Evolutionary conservation across 2,113 vertebrate genomes (phyloP), one percentile per base, ranked within the genome.

Genomic region (Cochlearius cochlearius): DNA sequence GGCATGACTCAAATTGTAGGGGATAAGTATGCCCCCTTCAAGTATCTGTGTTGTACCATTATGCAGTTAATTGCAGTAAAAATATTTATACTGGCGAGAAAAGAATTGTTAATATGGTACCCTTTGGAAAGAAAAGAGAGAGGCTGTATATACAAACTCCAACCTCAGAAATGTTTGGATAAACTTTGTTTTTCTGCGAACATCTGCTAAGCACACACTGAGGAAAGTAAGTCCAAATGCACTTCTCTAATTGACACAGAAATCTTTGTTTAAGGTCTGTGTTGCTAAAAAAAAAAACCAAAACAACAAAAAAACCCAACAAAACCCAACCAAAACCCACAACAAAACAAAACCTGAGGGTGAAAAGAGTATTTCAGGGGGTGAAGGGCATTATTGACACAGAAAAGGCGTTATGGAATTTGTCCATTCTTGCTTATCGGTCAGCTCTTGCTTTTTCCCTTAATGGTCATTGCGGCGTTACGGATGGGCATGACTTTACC

Each of bases 61-160:
- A 96, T 98, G 78, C 90, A 98, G 98, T 96, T 98, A 98, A 99
- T 98, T 98, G 98, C 96, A 98, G 98, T 91, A 93, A 97, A 98
- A 99, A 98, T 99, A 99, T 99, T 99, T 98, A 98, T 92, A 95
- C 95, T 97, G 94, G 76, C 97, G 89, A 97, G 97, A 98, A 94
- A 98, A 98, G 97, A 81, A 97, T 96, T 94, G 98, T 98, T 98
- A 98, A 98, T 98, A 98, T 98, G 97, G 98, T 98, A 97, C 96
- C 96, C 97, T 98, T 97, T 98, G 96, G 98, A 97, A 97, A 93
- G 85, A 96, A 98, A 98, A 93, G 96, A 97, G 90, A 96, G 94
- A 94, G 93, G 75, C 84, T 96, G 95, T 92, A 96, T 98, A 98
- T 69, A 98, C 97, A 98, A 97, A 97, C 92, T 90, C 88, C 86